Base-by-base conservation (phyloP, 2,888 invertebrate species). In the Mesochorus sp. region DNA sequence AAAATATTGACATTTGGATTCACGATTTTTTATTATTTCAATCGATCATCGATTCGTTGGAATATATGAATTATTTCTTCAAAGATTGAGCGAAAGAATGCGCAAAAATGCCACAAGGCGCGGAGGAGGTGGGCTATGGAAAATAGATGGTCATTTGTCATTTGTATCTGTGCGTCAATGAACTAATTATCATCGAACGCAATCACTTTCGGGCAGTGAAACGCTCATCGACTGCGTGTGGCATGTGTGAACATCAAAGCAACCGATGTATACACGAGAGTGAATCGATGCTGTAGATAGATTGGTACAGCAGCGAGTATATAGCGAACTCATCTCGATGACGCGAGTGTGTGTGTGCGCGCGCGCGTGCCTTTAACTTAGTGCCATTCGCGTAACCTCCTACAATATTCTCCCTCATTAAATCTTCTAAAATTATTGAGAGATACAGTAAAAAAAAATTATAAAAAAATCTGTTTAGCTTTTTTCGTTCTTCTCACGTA, bases 141-240 rank as follows among this genome's bases (percentile, higher is more conserved):
- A 51, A 55, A 57, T 66, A 12, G 26, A 57, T 28, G 64, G 53
- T 31, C n/a, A n/a, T n/a, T n/a, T n/a, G 53, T 44, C 34, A 62
- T 71, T 62, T 31, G n/a, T 14, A 24, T 8, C 21, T 37, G 17
- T 12, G 19, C 12, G 26, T 31, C 14, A 49, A 59, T 73, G 49
- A 61, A 66, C 24, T 17, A 49, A 57, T 73, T 73, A 44, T 55
- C 37, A 57, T 37, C 10, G 64, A 57, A 17, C 49, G 49, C 28
- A 71, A 61, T 71, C 51, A 57, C 66, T 73, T 80, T 62, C 73
- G 68, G 70, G 67, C 72, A 71, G 66, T 19, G 37, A 61, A 67
- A 39, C 19, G 51, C 59, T 39, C 49, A 59, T 67, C 49, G 67
- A 42, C 59, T 59, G 51, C 21, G 26, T 39, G 44, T 61, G 28